Percentiles rank a stretch among this genome's conserved stretches.
Conservation (phyloP, 1,140 invertebrate genomes). For the Branchinecta lindahli region DNA sequence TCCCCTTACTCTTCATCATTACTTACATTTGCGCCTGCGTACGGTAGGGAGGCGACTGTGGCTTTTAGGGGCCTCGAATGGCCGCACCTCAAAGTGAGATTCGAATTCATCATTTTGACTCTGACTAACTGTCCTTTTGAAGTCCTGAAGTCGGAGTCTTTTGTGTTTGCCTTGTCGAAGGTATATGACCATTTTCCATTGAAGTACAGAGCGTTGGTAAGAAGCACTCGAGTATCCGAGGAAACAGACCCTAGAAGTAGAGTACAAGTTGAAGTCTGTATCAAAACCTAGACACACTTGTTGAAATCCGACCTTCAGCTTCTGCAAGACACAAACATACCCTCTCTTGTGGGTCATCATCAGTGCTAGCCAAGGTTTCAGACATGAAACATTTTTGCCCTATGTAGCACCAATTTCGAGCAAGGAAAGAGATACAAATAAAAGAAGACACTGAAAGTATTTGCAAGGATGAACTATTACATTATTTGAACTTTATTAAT, state of each 20-base stretch:
- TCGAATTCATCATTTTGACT: neutral
- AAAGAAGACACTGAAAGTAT: too few species aligned
- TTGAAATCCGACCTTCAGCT: too few species aligned
- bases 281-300: too few species aligned
- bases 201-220: constrained; percentile 20
- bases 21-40: neutral
- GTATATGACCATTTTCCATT: constrained; percentile 18
- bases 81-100: neutral
- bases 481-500: too few species aligned
- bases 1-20: neutral
- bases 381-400: too few species aligned
- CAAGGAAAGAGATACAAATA: too few species aligned
- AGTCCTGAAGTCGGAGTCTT: neutral
- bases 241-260: constrained; percentile 14
- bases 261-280: too few species aligned
- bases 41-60: neutral
- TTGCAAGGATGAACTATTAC: too few species aligned
- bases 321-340: too few species aligned
- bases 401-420: too few species aligned
- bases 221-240: constrained; percentile 14
- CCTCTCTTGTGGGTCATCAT: too few species aligned
- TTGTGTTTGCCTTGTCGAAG: constrained; percentile 17
- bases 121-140: neutral
- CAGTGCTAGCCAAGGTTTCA: too few species aligned
- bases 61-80: neutral